Conservation (phyloP, 2,888 invertebrate species). For the Nomada ferruginata region DNA sequence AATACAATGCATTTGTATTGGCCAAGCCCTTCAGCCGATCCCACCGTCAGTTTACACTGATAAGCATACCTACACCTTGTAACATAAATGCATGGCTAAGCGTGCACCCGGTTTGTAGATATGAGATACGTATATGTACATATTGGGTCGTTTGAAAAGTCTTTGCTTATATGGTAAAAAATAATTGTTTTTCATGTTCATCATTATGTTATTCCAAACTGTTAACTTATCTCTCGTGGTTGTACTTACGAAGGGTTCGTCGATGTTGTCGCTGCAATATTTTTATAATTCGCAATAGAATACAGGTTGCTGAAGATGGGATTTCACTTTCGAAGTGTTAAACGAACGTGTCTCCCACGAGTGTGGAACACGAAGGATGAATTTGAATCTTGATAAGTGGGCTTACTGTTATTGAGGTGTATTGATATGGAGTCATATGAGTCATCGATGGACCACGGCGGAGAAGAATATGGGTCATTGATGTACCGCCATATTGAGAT, state of each 20-base stretch:
- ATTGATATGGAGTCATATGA: too few relatives aligned
- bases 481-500: not conserved
- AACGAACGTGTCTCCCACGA: not conserved
- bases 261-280: too few relatives aligned
- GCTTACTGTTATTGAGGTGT: not conserved
- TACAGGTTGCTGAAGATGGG: not conserved
- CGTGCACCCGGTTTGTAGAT: not conserved
- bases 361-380: not conserved
- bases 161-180: too few relatives aligned
- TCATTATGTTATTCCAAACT: too few relatives aligned
- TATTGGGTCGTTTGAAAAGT: too few relatives aligned
- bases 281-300: too few relatives aligned
- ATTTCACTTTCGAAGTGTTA: not conserved
- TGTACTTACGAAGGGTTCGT: too few relatives aligned
- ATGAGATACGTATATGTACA: too few relatives aligned
- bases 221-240: too few relatives aligned
- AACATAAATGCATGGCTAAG: constrained; percentile 35
- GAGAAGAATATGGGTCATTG: constrained; percentile 1
- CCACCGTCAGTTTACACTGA: constrained; percentile 65
- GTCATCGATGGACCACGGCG: too few relatives aligned
- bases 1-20: constrained; percentile 75
- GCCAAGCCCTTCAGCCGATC: constrained; percentile 75
- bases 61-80: constrained; percentile 60
- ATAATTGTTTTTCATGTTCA: too few relatives aligned
- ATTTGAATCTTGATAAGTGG: not conserved